Conservation (phyloP, 1,140 invertebrate species). For the Schlechtendalia chinensis region DNA sequence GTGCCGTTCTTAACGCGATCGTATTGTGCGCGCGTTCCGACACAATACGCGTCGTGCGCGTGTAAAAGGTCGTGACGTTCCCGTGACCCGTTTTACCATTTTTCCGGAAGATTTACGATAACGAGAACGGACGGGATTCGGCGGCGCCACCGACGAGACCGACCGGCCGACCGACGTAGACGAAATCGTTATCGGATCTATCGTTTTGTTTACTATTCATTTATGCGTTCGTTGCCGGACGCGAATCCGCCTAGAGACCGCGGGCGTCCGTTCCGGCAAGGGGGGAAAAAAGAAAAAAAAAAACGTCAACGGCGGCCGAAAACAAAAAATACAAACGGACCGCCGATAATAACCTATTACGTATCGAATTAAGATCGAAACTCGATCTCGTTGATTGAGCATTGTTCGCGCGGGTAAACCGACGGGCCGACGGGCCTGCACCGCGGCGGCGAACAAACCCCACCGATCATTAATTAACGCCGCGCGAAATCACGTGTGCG, state of each 20-base stretch:
- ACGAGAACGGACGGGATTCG: too few species aligned
- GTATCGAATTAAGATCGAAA: constrained; percentile 36
- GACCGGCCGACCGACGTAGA: too few species aligned
- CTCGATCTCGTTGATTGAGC: constrained; percentile 46
- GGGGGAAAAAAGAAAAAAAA: too few species aligned
- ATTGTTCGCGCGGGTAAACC: constrained; percentile 42
- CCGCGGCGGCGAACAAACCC: neutral
- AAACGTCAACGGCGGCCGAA: too few species aligned
- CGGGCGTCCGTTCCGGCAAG: too few species aligned
- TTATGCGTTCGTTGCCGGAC: too few species aligned
- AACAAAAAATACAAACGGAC: too few species aligned
- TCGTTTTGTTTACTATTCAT: too few species aligned
- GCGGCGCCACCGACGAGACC: neutral
- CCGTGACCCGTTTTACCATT: constrained; percentile 20
- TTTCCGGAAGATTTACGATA: constrained; percentile 6
- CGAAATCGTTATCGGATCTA: too few species aligned
- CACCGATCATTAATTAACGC: constrained; percentile 45
- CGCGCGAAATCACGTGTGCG: constrained; percentile 35
- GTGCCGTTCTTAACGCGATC: neutral
- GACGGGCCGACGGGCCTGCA: neutral
- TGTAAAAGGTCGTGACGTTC: constrained; percentile 13
- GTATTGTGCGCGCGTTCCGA: neutral
- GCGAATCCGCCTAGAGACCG: too few species aligned
- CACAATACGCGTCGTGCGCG: neutral
- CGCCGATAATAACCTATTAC: too few species aligned